A percentile compares a stretch with the other conserved stretches of the same genome.
Conservation (phyloP, 2,797 vertebrate species). For the Helarctos malayanus region DNA sequence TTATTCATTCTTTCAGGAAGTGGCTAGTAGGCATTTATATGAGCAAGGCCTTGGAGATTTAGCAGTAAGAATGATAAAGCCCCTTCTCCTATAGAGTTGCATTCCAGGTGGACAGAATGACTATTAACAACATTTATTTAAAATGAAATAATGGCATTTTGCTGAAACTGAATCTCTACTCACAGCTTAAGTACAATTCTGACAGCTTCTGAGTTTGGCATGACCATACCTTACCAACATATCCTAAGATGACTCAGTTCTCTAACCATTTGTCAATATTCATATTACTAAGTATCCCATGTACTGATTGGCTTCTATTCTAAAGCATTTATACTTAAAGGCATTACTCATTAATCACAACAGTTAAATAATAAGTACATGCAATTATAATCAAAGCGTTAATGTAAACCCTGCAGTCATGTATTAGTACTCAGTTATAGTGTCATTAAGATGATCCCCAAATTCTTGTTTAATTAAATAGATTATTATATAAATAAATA, state of each 20-base stretch:
- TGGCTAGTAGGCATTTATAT: neutral
- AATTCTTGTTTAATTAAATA: slow-evolving; percentile 31
- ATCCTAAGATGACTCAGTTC: neutral
- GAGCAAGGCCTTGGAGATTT: neutral
- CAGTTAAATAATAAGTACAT: neutral
- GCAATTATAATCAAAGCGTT: slow-evolving; percentile 10
- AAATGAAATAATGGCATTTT: neutral
- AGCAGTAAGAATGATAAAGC: neutral
- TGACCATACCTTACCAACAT: neutral
- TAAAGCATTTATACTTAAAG: slow-evolving; percentile 48
- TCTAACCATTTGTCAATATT: slow-evolving; percentile 37
- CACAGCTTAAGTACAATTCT: neutral
- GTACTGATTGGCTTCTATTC: slow-evolving; percentile 10
- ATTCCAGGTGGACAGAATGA: slow-evolving; percentile 17
- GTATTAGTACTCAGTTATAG: neutral
- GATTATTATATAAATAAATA: neutral
- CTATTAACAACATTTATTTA: slow-evolving; percentile 25
- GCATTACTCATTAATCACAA: neutral
- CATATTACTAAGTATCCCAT: neutral
- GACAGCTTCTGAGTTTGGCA: slow-evolving; percentile 20
- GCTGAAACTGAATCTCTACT: slow-evolving; percentile 44
- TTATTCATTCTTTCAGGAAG: slow-evolving; percentile 25
- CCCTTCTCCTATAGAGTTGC: neutral
- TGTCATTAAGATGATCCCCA: neutral
- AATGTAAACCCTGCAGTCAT: neutral